Evolutionary conservation across 2,797 vertebrate species (phyloP).

Genomic region (Sebastes cheni): DNA sequence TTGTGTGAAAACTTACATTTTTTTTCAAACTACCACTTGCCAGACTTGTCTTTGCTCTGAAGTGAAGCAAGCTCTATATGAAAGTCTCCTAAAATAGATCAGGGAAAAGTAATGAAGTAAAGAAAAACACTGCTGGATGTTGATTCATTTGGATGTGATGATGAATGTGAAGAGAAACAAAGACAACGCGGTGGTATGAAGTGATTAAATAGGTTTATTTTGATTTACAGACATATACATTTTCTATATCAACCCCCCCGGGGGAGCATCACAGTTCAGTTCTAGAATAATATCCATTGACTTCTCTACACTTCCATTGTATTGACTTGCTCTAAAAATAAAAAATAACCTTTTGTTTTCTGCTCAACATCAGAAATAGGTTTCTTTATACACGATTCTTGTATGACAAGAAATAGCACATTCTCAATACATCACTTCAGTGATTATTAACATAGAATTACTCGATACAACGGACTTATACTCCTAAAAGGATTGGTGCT

Average conservation of each 20-base stretch:
- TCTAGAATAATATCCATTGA: conserved; percentile 77
- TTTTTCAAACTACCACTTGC: background rate
- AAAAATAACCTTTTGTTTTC: conserved; percentile 94
- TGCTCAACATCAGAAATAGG: conserved; percentile 96
- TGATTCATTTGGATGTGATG: background rate
- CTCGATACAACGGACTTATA: conserved; percentile 48
- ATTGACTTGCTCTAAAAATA: conserved; percentile 91
- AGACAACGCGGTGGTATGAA: conserved; percentile 34
- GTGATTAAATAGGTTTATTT: conserved; percentile 95
- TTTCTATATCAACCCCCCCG: conserved; percentile 80
- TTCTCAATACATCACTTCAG: conserved; percentile 80
- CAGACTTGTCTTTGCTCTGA: background rate
- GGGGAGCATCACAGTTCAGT: conserved; percentile 89
- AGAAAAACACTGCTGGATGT: background rate
- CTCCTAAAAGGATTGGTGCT: conserved; percentile 54
- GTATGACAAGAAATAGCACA: conserved; percentile 97
- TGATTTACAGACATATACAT: conserved; percentile 96
- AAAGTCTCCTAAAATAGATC: background rate
- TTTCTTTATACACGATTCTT: conserved; percentile 92
- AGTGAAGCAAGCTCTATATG: background rate
- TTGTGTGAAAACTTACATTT: background rate
- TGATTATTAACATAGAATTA: conserved; percentile 75
- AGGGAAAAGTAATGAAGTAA: background rate
- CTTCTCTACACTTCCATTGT: conserved; percentile 59
- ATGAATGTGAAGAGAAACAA: background rate